These are phyloP conservation scores for Rhagoletis pomonella DNA, from an alignment of 1,140 invertebrate species.

Conservation along the genomic window DNA sequence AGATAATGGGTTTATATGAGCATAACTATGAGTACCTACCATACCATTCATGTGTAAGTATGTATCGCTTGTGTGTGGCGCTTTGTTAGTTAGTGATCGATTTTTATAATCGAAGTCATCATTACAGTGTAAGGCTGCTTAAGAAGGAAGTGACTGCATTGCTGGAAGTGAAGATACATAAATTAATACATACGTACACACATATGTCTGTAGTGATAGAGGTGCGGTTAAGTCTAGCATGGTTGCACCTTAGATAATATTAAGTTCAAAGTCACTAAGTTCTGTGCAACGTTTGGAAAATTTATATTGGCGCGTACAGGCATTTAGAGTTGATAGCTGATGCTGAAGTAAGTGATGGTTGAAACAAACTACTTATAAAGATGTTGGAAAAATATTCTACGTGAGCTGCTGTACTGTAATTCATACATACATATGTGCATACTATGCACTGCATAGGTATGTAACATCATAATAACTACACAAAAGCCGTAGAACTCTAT, in stretches of 20 bases:
- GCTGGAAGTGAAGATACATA: background rate
- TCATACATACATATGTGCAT: too few relatives aligned
- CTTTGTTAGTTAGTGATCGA: conserved; percentile 25
- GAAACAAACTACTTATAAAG: too few relatives aligned
- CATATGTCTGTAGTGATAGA: background rate
- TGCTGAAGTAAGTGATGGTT: too few relatives aligned
- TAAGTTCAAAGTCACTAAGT: background rate
- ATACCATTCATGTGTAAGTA: background rate
- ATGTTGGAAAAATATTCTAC: too few relatives aligned
- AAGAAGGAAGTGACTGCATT: background rate
- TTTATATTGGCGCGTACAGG: background rate
- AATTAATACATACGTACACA: background rate
- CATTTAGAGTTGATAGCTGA: background rate
- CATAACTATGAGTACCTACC: background rate
- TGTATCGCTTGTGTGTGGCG: background rate
- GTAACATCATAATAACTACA: too few relatives aligned
- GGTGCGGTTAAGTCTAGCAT: background rate
- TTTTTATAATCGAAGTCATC: conserved; percentile 27
- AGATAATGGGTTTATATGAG: background rate
- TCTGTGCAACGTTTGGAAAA: background rate
- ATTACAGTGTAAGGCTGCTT: background rate
- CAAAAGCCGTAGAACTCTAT: too few relatives aligned
- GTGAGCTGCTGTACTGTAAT: too few relatives aligned
- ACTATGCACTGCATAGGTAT: too few relatives aligned
- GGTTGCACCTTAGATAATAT: background rate